phyloP scores from a whole-genome alignment of 2,797 vertebrate species.

The Crax fasciolata region DNA sequence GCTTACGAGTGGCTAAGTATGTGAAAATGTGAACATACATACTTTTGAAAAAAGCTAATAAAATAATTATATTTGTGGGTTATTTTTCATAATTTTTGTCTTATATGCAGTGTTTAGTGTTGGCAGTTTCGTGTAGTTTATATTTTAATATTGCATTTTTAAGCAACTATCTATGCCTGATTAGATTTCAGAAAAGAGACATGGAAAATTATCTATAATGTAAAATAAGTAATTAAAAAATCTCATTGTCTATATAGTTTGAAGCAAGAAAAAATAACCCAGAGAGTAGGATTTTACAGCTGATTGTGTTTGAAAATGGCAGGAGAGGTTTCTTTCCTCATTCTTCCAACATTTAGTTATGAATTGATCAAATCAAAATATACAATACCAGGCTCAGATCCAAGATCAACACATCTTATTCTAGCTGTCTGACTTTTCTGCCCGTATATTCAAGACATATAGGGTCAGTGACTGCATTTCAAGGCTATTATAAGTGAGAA shows the following conservation, averaged over 20 bases:
- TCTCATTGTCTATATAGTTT: not conserved
- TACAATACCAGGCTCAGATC: conserved; percentile 23
- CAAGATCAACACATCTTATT: conserved; percentile 43
- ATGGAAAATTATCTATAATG: not conserved
- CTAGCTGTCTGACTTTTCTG: conserved; percentile 23
- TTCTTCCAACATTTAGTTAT: not conserved
- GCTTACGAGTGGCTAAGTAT: not conserved
- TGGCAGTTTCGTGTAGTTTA: not conserved
- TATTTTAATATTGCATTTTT: not conserved
- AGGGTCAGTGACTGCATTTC: not conserved
- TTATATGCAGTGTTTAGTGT: not conserved
- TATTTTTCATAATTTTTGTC: not conserved
- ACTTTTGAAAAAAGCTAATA: not conserved
- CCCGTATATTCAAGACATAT: not conserved
- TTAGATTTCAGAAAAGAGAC: not conserved
- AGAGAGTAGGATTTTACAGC: not conserved
- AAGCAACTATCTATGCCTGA: not conserved
- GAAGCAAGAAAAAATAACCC: not conserved
- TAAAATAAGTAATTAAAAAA: conserved; percentile 11
- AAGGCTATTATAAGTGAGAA: not conserved
- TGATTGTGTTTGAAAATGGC: conserved; percentile 32
- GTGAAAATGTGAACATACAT: rapidly evolving
- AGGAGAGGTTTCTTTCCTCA: not conserved
- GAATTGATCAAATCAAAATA: conserved; percentile 37
- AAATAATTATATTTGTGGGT: not conserved